phyloP scores from a whole-genome alignment of 2,113 vertebrate genomes.

The Columbina picui region DNA sequence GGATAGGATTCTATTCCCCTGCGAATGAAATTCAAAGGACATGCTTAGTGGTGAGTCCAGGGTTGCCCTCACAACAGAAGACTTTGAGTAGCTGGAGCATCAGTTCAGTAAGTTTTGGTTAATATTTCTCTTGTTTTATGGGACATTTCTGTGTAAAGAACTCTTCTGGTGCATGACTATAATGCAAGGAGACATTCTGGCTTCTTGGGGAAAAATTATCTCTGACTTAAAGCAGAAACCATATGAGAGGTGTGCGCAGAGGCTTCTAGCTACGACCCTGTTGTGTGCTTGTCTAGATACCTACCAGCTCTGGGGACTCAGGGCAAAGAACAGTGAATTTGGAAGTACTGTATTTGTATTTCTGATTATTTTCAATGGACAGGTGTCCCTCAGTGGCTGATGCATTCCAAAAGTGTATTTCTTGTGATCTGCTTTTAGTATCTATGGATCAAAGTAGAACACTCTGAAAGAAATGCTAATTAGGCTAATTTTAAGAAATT shows the following conservation, averaged over 20 bases:
- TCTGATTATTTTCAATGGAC: neutral
- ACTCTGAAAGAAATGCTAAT: neutral
- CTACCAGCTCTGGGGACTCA: neutral
- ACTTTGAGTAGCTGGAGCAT: neutral
- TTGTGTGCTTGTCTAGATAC: neutral
- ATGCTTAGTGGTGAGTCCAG: neutral
- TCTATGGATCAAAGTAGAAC: neutral
- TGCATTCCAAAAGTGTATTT: neutral
- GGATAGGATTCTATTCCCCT: neutral
- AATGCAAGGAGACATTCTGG: neutral
- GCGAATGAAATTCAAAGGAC: neutral
- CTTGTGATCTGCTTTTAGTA: neutral
- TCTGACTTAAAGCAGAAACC: neutral
- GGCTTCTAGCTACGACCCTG: neutral
- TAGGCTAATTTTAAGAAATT: neutral
- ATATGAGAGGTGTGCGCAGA: neutral
- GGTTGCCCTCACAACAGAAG: neutral
- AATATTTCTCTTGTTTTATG: neutral
- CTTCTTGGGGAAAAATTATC: neutral
- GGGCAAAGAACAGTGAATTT: neutral
- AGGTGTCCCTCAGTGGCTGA: neutral
- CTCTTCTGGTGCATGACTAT: neutral
- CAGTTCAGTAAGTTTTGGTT: neutral
- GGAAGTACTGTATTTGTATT: neutral
- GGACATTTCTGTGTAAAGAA: neutral